Evolutionary conservation across 2,888 invertebrate species (phyloP), one percentile per base, ranked within the genome.

Genomic region (Limnephilus auricula): DNA sequence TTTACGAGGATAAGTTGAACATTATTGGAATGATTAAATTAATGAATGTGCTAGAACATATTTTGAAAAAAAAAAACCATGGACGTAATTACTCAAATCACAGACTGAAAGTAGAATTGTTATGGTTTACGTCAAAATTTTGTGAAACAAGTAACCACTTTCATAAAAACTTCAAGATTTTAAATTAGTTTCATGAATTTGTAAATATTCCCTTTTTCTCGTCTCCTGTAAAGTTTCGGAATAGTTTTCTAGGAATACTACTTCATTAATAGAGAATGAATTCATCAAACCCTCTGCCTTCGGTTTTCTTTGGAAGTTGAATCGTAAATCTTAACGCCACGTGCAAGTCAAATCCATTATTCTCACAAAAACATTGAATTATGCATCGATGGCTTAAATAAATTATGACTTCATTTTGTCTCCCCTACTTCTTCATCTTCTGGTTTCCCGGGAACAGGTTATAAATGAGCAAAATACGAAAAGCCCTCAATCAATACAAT

Each of bases 341-440:
- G 82, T 82, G 82, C 32, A 32, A 82, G 34, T 82, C 34, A 82
- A 82, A 82, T 31, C 82, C 32, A 82, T 30, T 82, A 32, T 82
- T 13, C 82, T 34, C 82, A 34, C 82, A 82, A 82, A 82, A 82
- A 82, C 82, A 82, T 32, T 34, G 32, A 82, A 82, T 82, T 82
- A 13, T 31, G 82, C 50, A 65, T 82, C 82, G 31, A 82, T 82
- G 15, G 34, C 31, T 32, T 82, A 2, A 82, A 82, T 82, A 18
- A 34, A 12, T 82, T 18, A 82, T 34, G 25, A 31, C 34, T 18
- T 31, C 18, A 12, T 82, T 82, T 82, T 34, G 34, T 82, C 82
- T 82, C 25, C 32, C 31, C 18, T 25, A 13, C 18, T 65, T 32
- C 15, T 13, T 3, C 32, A 10, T 32, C 32, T 82, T 82, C 25